Conservation (phyloP, 2,888 invertebrate species). For the Leucoma salicis region DNA sequence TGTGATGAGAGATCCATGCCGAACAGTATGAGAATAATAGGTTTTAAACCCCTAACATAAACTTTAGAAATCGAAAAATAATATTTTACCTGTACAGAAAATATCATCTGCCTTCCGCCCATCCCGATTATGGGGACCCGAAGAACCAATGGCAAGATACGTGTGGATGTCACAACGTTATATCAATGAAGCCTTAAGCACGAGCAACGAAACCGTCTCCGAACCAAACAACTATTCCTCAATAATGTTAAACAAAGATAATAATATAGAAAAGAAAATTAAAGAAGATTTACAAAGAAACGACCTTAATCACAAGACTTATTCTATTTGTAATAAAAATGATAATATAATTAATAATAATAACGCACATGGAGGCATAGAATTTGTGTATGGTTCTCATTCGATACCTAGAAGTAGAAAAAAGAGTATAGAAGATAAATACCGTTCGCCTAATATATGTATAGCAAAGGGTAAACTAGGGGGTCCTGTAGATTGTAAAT, state of each 20-base stretch:
- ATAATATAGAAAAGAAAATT: conserved; percentile 38
- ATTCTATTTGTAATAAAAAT: conserved; percentile 48
- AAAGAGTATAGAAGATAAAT: conserved; percentile 54
- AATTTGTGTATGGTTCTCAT: conserved; percentile 49
- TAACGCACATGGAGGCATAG: conserved; percentile 36
- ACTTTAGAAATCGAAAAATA: too few relatives aligned
- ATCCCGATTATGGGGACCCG: conserved; percentile 73
- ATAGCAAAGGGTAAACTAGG: conserved; percentile 65
- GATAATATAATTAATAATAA: conserved; percentile 39
- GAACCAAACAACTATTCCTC: conserved; percentile 58
- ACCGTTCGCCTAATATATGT: conserved; percentile 70
- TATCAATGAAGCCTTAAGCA: conserved; percentile 54
- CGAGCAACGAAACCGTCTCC: conserved; percentile 50
- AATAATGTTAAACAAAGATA: conserved; percentile 51
- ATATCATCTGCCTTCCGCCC: conserved; percentile 68
- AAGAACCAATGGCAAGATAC: conserved; percentile 72
- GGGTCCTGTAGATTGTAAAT: conserved; percentile 63
- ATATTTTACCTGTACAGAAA: conserved; percentile 54
- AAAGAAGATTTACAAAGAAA: conserved; percentile 51
- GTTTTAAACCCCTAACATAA: too few relatives aligned
- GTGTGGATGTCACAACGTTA: conserved; percentile 75
- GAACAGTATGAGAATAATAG: too few relatives aligned
- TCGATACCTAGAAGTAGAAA: conserved; percentile 53
- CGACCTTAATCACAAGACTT: conserved; percentile 50
- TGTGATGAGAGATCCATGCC: too few relatives aligned